Evolutionary conservation across 1,140 invertebrate genomes (phyloP).

Genomic region (Brachionus rubens): DNA sequence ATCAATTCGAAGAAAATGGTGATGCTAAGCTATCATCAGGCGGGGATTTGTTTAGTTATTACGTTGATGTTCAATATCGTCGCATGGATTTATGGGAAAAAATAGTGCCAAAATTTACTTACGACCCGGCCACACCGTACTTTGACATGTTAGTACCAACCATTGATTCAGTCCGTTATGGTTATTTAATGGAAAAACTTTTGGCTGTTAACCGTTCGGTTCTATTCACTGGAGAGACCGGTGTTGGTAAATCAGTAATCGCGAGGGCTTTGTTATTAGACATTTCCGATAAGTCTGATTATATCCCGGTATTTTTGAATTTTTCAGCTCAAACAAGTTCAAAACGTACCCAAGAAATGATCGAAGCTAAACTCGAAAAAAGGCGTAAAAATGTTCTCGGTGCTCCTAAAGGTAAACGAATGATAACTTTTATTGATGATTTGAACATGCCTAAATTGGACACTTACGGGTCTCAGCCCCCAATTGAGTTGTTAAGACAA

Average conservation of each 20-base stretch:
- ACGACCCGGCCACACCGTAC: slow-evolving; percentile 62
- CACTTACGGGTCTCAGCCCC: slow-evolving; percentile 60
- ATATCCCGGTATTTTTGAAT: slow-evolving; percentile 74
- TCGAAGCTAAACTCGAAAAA: slow-evolving; percentile 62
- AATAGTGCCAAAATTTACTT: slow-evolving; percentile 71
- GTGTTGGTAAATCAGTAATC: slow-evolving; percentile 78
- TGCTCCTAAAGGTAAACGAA: slow-evolving; percentile 52
- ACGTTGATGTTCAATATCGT: slow-evolving; percentile 67
- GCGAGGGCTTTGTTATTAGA: slow-evolving; percentile 71
- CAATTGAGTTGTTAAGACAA: slow-evolving; percentile 66
- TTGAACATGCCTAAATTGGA: slow-evolving; percentile 64
- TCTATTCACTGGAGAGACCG: slow-evolving; percentile 58
- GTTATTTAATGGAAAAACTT: slow-evolving; percentile 71
- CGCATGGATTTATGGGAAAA: slow-evolving; percentile 72
- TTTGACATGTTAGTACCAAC: slow-evolving; percentile 62
- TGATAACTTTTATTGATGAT: slow-evolving; percentile 62
- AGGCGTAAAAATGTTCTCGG: slow-evolving; percentile 59
- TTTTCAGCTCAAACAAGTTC: slow-evolving; percentile 85
- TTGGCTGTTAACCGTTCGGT: slow-evolving; percentile 68
- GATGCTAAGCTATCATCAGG: slow-evolving; percentile 66
- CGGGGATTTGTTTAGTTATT: slow-evolving; percentile 71
- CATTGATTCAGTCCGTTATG: slow-evolving; percentile 59
- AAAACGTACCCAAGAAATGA: slow-evolving; percentile 61
- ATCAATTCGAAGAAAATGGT: slow-evolving; percentile 69
- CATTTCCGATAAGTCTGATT: slow-evolving; percentile 65